phyloP scores from a whole-genome alignment of 2,797 vertebrate species.

The Platyrinchus mystaceus region DNA sequence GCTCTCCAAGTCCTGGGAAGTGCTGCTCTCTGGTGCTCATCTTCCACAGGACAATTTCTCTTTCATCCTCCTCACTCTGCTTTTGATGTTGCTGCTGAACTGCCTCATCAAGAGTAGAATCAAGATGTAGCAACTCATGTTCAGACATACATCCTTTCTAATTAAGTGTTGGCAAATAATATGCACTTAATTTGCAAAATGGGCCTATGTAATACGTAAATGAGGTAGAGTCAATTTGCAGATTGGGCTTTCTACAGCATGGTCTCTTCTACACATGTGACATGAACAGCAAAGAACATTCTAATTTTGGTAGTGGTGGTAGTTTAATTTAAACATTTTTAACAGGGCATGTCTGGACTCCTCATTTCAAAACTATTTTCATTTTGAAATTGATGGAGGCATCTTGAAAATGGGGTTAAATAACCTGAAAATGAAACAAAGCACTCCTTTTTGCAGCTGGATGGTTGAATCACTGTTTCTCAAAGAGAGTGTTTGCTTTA shows the following conservation, averaged over 20 bases:
- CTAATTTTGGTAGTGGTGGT: neutral
- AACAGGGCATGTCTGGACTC: neutral
- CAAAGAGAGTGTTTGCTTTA: constrained; percentile 21
- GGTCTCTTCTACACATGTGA: neutral
- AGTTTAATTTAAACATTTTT: neutral
- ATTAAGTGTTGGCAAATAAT: neutral
- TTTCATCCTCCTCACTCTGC: neutral
- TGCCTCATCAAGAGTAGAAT: neutral
- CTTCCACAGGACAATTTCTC: neutral
- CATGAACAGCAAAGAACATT: neutral
- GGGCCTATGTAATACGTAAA: neutral
- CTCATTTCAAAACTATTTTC: constrained; percentile 5
- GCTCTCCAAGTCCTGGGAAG: constrained; percentile 50
- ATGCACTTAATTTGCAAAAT: neutral
- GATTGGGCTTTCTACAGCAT: neutral
- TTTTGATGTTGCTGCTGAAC: neutral
- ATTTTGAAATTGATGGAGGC: neutral
- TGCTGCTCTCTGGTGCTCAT: constrained; percentile 66
- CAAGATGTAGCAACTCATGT: neutral
- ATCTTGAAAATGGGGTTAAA: constrained; percentile 13
- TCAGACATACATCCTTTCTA: neutral
- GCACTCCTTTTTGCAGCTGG: constrained; percentile 18
- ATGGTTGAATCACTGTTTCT: neutral
- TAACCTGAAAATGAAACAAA: constrained; percentile 27
- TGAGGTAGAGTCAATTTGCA: neutral